phyloP scores from a whole-genome alignment of 2,113 vertebrate species.

The Corythaixoides concolor region DNA sequence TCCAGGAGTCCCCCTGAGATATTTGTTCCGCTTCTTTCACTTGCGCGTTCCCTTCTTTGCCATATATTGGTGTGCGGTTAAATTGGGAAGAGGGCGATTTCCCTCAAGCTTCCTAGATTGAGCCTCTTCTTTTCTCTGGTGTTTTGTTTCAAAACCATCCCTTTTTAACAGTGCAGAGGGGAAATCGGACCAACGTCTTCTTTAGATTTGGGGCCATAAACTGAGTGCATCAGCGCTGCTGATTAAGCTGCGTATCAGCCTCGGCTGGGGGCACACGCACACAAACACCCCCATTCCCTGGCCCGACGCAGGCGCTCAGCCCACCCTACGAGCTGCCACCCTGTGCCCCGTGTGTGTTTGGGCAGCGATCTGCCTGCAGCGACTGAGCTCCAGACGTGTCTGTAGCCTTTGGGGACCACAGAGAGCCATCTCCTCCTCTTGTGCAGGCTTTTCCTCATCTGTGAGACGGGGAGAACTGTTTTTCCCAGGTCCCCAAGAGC shows the following conservation, averaged over 20 bases:
- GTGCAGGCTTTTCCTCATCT: background rate
- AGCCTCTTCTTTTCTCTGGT: background rate
- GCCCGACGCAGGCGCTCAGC: too few relatives aligned
- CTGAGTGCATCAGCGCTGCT: background rate
- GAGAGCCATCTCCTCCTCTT: background rate
- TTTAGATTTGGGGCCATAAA: background rate
- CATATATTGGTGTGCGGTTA: rapidly evolving
- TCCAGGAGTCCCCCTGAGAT: background rate
- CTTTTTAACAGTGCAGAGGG: background rate
- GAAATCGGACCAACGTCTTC: background rate
- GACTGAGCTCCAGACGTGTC: background rate
- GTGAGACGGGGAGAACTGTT: background rate
- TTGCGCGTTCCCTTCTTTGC: background rate
- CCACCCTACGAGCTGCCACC: too few relatives aligned
- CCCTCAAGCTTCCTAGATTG: background rate
- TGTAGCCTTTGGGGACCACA: background rate
- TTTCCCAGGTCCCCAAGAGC: background rate
- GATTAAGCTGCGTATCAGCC: background rate
- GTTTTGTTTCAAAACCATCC: background rate
- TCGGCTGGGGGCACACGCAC: rapidly evolving
- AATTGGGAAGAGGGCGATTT: background rate
- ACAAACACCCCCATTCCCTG: rapidly evolving
- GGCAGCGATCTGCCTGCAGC: background rate
- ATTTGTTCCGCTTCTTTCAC: background rate
- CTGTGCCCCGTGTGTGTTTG: background rate